phyloP scores from a whole-genome alignment of 1,140 invertebrate species.

The Andricus grossulariae region DNA sequence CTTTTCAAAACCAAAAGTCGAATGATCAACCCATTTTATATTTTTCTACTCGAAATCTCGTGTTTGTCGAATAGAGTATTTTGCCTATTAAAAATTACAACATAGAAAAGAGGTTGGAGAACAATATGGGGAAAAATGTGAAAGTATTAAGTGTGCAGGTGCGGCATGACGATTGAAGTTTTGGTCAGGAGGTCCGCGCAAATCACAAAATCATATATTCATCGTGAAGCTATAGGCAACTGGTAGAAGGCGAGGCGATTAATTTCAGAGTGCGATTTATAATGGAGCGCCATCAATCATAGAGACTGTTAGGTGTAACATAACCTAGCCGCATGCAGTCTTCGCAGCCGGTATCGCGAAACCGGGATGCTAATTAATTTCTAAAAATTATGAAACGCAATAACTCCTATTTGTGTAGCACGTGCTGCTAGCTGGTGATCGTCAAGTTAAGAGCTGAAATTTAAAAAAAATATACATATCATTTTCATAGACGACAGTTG shows the following conservation, averaged over 20 bases:
- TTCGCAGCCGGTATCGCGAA: slow-evolving; percentile 46
- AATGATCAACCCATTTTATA: too few relatives aligned
- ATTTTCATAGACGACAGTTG: too few relatives aligned
- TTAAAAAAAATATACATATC: not conserved
- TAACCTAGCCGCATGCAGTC: slow-evolving; percentile 28
- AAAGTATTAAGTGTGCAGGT: too few relatives aligned
- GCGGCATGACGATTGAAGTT: too few relatives aligned
- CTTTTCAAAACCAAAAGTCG: too few relatives aligned
- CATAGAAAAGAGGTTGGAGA: too few relatives aligned
- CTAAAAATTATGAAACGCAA: slow-evolving; percentile 70
- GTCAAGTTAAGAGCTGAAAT: not conserved
- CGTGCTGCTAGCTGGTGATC: slow-evolving; percentile 18
- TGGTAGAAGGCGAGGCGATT: slow-evolving; percentile 61
- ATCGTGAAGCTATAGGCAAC: slow-evolving; percentile 60
- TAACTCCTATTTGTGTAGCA: slow-evolving; percentile 60
- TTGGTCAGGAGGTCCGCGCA: slow-evolving; percentile 31
- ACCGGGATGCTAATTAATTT: slow-evolving; percentile 65
- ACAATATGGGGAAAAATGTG: too few relatives aligned
- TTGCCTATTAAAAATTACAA: too few relatives aligned
- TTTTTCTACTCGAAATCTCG: too few relatives aligned
- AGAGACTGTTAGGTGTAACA: slow-evolving; percentile 56
- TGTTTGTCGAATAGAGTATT: too few relatives aligned
- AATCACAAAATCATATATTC: slow-evolving; percentile 63
- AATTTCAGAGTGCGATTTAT: slow-evolving; percentile 68
- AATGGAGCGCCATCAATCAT: slow-evolving; percentile 72